Base-by-base conservation (phyloP, 2,113 vertebrate genomes). In the Hoplias malabaricus region DNA sequence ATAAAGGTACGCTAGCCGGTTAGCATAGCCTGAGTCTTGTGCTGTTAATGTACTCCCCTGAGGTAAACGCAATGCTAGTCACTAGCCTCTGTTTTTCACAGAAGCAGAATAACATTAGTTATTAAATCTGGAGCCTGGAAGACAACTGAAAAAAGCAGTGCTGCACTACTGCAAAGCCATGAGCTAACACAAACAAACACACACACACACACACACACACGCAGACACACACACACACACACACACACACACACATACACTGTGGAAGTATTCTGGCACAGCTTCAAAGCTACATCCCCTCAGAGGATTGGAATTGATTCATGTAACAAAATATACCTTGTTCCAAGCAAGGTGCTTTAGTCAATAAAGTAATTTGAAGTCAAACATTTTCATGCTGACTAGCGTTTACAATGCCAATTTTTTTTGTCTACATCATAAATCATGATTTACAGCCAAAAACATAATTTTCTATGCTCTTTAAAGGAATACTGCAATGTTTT, bases 131-230 rank as follows among this genome's bases (percentile, higher is more conserved):
- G 48, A 53, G 7, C 56, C 34, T 67, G 23, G 33, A 36, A 63
- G 57, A 59, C 46, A 25, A 65, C 27, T 40, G 71, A 9, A 75
- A 75, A 23, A 53, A 34, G 46, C 21, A 29, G 73, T 66, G 34
- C 61, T 75, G 73, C 73, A 38, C 25, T 65, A 75, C 13, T 38
- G 59, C 31, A 75, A 63, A 74, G 29, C 57, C 57, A 43, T 31
- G 48, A 48, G 38, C 42, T 46, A 19, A 75, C 71, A 72, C n/a
- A n/a, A n/a, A n/a, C n/a, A n/a, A n/a, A n/a, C n/a, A n/a, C n/a
- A n/a, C n/a, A n/a, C n/a, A n/a, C n/a, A n/a, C n/a, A n/a, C n/a
- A n/a, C n/a, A n/a, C n/a, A n/a, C n/a, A n/a, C n/a, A n/a, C n/a
- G n/a, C n/a, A n/a, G n/a, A n/a, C n/a, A n/a, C n/a, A n/a, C n/a